A percentile compares a stretch with the other conserved stretches of the same genome.
These are phyloP conservation scores for Cantharis rufa DNA, from an alignment of 2,888 invertebrate genomes.

Conservation along the genomic window DNA sequence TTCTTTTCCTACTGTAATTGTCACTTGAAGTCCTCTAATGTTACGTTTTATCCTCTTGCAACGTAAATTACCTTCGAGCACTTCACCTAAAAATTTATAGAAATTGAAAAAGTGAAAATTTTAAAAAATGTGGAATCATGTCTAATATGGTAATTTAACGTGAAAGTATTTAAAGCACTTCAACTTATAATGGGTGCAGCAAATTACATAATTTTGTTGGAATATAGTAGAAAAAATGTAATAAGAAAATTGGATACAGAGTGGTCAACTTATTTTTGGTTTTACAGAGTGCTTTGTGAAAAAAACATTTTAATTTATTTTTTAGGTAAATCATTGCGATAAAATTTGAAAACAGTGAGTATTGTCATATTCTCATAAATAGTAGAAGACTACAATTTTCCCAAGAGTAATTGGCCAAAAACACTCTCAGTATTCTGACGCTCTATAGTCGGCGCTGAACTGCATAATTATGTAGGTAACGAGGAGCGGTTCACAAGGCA, in stretches of 20 bases:
- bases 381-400: too few relatives aligned
- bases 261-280: too few relatives aligned
- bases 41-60: slow-evolving; percentile 76
- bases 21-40: slow-evolving; percentile 73
- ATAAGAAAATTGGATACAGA: neutral
- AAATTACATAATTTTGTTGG: neutral
- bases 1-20: slow-evolving; percentile 67
- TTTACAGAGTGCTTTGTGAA: too few relatives aligned
- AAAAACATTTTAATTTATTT: too few relatives aligned
- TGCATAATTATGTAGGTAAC: too few relatives aligned
- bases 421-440: too few relatives aligned
- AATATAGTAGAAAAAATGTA: neutral
- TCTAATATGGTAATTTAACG: neutral
- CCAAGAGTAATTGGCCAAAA: too few relatives aligned
- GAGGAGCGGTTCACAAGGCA: too few relatives aligned
- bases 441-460: too few relatives aligned
- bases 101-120: neutral
- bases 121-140: neutral
- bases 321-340: too few relatives aligned
- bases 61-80: slow-evolving; percentile 69
- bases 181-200: neutral
- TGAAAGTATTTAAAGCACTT: neutral
- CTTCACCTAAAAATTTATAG: slow-evolving; percentile 57
- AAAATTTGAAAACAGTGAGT: too few relatives aligned
- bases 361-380: too few relatives aligned